A percentile compares a stretch with the other conserved stretches of the same genome.
These are phyloP conservation scores for Zophobas morio DNA, from an alignment of 1,140 invertebrate species.

Conservation along the genomic window DNA sequence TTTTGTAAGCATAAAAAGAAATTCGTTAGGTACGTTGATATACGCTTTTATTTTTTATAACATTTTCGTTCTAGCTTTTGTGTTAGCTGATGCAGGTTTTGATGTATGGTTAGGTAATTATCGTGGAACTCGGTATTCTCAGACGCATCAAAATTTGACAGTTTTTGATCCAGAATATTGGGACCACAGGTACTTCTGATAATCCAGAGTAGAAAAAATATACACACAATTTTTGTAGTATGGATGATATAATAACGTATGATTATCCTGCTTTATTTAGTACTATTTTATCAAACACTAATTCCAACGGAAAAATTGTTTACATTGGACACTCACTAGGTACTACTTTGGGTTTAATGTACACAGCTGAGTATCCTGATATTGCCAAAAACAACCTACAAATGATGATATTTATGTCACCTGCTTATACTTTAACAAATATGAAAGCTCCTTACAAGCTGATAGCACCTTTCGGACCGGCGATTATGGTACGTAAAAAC, in stretches of 20 bases:
- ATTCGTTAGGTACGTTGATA: slow-evolving; percentile 61
- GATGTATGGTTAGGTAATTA: slow-evolving; percentile 82
- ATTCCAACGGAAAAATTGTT: slow-evolving; percentile 66
- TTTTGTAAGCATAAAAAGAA: slow-evolving; percentile 71
- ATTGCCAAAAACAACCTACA: slow-evolving; percentile 61
- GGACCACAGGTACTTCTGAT: slow-evolving; percentile 68
- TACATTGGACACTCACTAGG: slow-evolving; percentile 73
- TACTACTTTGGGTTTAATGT: slow-evolving; percentile 66
- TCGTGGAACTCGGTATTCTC: slow-evolving; percentile 77
- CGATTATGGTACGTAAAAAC: slow-evolving; percentile 58
- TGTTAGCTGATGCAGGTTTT: slow-evolving; percentile 72
- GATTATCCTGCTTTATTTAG: slow-evolving; percentile 25
- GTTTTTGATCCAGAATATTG: slow-evolving; percentile 68
- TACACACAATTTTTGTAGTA: background rate
- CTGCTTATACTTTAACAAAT: slow-evolving; percentile 62
- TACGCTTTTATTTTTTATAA: no score
- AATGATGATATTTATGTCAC: slow-evolving; percentile 61
- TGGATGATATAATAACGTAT: slow-evolving; percentile 26
- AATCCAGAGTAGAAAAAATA: background rate
- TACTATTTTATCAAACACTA: slow-evolving; percentile 61
- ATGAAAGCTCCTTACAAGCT: slow-evolving; percentile 59
- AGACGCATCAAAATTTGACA: slow-evolving; percentile 66
- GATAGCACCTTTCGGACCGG: slow-evolving; percentile 57
- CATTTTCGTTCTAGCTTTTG: slow-evolving; percentile 58
- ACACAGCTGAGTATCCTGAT: slow-evolving; percentile 66